phyloP scores from a whole-genome alignment of 2,797 vertebrate genomes.

The Melanotaenia boesemani region DNA sequence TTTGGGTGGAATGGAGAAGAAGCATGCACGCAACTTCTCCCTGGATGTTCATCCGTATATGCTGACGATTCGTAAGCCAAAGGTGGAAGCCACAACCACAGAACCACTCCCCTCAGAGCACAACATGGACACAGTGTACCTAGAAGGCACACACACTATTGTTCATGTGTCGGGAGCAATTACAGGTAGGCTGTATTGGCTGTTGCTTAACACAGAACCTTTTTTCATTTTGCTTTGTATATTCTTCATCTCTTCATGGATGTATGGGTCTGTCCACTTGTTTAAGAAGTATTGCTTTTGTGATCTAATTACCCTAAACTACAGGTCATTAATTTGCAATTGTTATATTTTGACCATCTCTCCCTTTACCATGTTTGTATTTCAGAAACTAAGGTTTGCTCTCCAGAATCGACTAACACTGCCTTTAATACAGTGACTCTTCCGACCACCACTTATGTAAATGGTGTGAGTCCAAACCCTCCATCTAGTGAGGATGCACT shows the following conservation, averaged over 20 bases:
- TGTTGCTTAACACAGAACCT: not conserved
- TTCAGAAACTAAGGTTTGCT: slow-evolving; percentile 82
- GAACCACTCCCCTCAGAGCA: slow-evolving; percentile 87
- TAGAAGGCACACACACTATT: slow-evolving; percentile 89
- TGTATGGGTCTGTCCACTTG: not conserved
- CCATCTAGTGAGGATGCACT: slow-evolving; percentile 80
- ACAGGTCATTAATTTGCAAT: not conserved
- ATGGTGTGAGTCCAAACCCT: slow-evolving; percentile 80
- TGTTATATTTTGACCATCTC: slow-evolving; percentile 1
- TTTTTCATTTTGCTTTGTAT: not conserved
- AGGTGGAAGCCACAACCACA: slow-evolving; percentile 83
- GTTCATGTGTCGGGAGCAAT: slow-evolving; percentile 88
- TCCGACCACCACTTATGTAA: slow-evolving; percentile 80
- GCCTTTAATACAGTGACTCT: slow-evolving; percentile 80
- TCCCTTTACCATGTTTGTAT: slow-evolving; percentile 6
- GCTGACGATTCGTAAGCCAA: slow-evolving; percentile 92
- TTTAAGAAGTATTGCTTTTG: not conserved
- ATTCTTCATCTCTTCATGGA: not conserved
- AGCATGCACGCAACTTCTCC: slow-evolving; percentile 94
- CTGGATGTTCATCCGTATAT: slow-evolving; percentile 97
- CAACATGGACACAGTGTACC: slow-evolving; percentile 89
- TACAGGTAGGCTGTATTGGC: slow-evolving; percentile 81
- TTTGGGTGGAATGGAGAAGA: slow-evolving; percentile 87
- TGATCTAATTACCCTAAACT: not conserved
- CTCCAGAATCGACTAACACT: slow-evolving; percentile 75